These are phyloP conservation scores for Apodemia duryi DNA, from an alignment of 2,888 invertebrate genomes.

Conservation along the genomic window DNA sequence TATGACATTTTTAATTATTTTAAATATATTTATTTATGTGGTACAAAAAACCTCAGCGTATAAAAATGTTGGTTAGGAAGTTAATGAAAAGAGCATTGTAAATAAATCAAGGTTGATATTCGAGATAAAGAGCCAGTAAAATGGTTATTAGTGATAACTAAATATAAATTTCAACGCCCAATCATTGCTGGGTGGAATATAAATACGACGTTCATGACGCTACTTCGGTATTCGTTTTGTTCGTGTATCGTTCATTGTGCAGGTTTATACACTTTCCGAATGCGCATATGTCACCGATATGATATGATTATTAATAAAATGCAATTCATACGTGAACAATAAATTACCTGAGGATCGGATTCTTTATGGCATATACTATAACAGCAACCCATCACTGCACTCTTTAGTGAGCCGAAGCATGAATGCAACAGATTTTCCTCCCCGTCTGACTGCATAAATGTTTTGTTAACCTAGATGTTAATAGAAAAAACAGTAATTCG, in stretches of 20 bases:
- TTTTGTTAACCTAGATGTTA: constrained; percentile 63
- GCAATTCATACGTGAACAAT: constrained; percentile 25
- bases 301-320: background rate
- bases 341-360: constrained; percentile 81
- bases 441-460: constrained; percentile 72
- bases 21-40: background rate
- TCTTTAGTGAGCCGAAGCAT: constrained; percentile 72
- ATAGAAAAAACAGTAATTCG: constrained; percentile 61
- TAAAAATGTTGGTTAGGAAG: background rate
- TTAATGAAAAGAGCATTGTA: background rate
- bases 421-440: constrained; percentile 68
- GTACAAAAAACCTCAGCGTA: background rate
- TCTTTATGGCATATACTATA: constrained; percentile 87
- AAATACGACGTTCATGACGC: constrained; percentile 8
- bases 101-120: constrained; percentile 22
- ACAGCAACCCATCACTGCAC: constrained; percentile 83
- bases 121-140: constrained; percentile 45
- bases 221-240: constrained; percentile 5
- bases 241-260: background rate
- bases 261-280: background rate
- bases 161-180: background rate
- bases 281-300: background rate
- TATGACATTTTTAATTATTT: background rate
- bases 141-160: constrained; percentile 43
- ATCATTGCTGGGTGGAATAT: constrained; percentile 12